Percentiles rank a stretch among this genome's conserved stretches.
Evolutionary conservation across 2,888 invertebrate genomes (phyloP).

Genomic region (Cheilosia scutellata): DNA sequence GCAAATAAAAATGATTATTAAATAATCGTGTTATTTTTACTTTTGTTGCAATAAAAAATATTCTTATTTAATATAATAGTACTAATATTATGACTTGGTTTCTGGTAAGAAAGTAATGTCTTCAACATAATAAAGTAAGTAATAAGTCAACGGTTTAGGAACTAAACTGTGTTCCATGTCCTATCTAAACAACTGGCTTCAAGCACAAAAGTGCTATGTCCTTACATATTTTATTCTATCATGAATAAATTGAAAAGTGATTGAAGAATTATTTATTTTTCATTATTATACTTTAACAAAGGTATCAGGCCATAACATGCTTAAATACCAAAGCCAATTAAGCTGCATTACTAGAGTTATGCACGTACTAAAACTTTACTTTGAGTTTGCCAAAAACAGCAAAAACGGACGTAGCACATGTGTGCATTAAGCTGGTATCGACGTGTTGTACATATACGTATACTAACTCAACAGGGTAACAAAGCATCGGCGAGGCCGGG

Average conservation of each 20-base stretch:
- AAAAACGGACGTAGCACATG: no score
- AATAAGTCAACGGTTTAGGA: not conserved
- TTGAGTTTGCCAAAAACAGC: no score
- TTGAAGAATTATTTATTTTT: not conserved
- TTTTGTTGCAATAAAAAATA: no score
- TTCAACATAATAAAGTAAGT: not conserved
- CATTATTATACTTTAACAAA: not conserved
- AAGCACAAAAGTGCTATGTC: slow-evolving; percentile 3
- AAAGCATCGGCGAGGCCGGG: no score
- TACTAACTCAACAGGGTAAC: no score
- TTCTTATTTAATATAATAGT: no score
- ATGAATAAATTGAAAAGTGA: not conserved
- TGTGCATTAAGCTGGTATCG: no score
- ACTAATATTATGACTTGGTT: not conserved
- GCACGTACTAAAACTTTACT: not conserved
- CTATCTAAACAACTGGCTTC: not conserved
- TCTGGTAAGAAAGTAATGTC: not conserved
- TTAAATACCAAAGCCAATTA: not conserved
- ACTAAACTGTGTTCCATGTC: not conserved
- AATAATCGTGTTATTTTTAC: no score
- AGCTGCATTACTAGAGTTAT: not conserved
- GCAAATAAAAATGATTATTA: no score
- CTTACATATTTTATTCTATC: not conserved
- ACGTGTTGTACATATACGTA: no score
- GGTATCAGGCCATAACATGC: not conserved